Base-by-base conservation (phyloP, 2,888 invertebrate genomes). In the Acronicta aceris region DNA sequence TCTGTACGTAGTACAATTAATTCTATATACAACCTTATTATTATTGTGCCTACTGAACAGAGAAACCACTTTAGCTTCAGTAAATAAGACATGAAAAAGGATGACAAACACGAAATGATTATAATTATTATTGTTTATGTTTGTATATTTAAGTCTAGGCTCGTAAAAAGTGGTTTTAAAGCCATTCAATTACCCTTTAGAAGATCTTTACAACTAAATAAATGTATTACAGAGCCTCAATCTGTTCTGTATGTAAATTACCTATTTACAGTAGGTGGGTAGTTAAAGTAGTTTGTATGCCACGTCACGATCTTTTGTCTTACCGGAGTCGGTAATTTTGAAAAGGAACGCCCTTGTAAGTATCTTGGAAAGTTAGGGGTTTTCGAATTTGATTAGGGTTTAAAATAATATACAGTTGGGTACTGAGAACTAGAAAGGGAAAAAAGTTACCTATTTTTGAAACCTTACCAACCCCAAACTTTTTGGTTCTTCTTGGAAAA, bases 231-330 rank as follows among this genome's bases (percentile, higher is more conserved):
- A 30, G 15, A 12, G 15, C 7, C 15, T 21, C 52, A 38, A 50
- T 46, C 61, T 54, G 50, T 38, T 70, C 57, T 53, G 12, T 48
- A 61, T 67, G 74, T 61, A 61, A 70, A 73, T 57, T 13, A 41
- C 12, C 55, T 60, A 46, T 55, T 59, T 52, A 38, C 38, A 58
- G 49, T 47, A 58, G 38, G 1, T 8, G 15, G 5, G 8, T 47
- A 46, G 12, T 66, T 49, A 17, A 46, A 41, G 61, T 57, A 61
- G 30, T 70, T 61, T 57, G 62, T 70, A 57, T 61, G 68, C 68
- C 38, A 30, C 16, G 62, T 56, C 69, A 67, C 69, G 69, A 51
- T 41, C 43, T 56, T 40, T 47, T 60, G 42, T 49, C 33, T 67
- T 33, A 38, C 27, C 45, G 13, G 4, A 40, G 15, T 8, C 17